Evolutionary conservation across 2,797 vertebrate species (phyloP), one percentile per base, ranked within the genome.

Genomic region (Megalops cyprinoides): DNA sequence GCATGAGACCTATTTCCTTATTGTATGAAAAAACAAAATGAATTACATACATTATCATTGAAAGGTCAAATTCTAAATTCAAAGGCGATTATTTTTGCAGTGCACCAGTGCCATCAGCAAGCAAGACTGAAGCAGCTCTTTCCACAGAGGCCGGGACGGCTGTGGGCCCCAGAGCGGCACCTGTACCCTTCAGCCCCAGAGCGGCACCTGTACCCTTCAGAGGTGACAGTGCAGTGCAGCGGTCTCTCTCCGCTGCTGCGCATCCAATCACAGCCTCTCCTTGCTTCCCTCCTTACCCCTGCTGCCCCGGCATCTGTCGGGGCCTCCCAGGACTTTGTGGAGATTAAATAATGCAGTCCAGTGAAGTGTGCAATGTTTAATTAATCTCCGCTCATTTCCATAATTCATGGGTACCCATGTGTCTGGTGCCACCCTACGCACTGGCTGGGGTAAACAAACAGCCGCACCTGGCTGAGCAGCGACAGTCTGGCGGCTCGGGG

Each of bases 371-470:
- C 49, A 37, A 28, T 75, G 77, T 82, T 75, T 82, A 82, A 82
- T 82, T 82, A 82, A 78, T 79, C 81, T 82, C 81, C 18, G 46
- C 81, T 75, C 77, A 79, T 82, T 82, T 79, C 67, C 77, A 82
- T 82, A 82, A 75, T 77, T 82, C 81, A 75, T 75, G 77, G 77
- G 55, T 75, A 82, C 55, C 67, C 71, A 78, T 79, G 76, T 73
- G 77, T 67, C 65, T 62, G 62, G 6, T 58, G 9, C 23, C 20
- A 39, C 65, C 78, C 65, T n/a, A 37, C 53, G 20, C 42, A 28
- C 79, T 51, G 44, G 31, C 69, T 58, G 71, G 44, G 55, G 74
- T 74, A 74, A 60, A 80, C 55, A 80, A 62, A 74, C 71, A 75
- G 15, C 37, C 37, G 39, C 39, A 46, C 69, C 73, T 56, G 53